phyloP scores from a whole-genome alignment of 1,140 invertebrate genomes.

The Formica selysi region DNA sequence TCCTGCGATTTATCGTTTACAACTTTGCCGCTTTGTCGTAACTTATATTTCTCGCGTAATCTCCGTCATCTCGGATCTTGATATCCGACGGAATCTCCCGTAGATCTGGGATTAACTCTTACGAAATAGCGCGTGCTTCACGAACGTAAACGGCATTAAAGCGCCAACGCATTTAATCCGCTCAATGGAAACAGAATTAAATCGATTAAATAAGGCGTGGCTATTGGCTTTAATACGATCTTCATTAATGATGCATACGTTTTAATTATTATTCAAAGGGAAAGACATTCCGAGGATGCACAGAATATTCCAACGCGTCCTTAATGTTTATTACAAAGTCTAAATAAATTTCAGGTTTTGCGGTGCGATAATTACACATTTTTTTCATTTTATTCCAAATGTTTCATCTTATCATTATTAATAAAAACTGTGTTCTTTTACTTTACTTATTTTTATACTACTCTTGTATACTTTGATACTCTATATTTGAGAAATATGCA shows the following conservation, averaged over 20 bases:
- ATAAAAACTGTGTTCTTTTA: neutral
- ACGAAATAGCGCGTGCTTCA: slow-evolving; percentile 27
- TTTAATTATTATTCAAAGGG: slow-evolving; percentile 44
- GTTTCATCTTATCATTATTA: neutral
- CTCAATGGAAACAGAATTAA: slow-evolving; percentile 9
- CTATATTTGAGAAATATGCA: neutral
- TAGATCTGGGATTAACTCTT: slow-evolving; percentile 20
- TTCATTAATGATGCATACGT: slow-evolving; percentile 31
- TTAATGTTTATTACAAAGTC: slow-evolving; percentile 1
- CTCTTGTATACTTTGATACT: neutral
- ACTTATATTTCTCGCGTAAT: slow-evolving; percentile 36
- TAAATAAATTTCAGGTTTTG: neutral
- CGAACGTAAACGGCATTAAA: neutral
- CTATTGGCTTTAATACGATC: slow-evolving; percentile 7
- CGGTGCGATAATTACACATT: neutral
- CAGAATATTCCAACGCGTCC: slow-evolving; percentile 10
- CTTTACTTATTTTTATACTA: neutral
- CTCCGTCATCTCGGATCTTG: slow-evolving; percentile 2
- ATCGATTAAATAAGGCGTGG: slow-evolving; percentile 24
- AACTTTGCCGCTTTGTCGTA: slow-evolving; percentile 1
- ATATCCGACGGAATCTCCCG: neutral
- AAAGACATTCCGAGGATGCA: neutral
- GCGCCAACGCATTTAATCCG: slow-evolving; percentile 12
- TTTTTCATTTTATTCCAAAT: neutral
- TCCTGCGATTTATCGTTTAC: slow-evolving; percentile 37